Evolutionary conservation across 2,888 invertebrate genomes (phyloP), one percentile per base, ranked within the genome.

Genomic region (Penaeus monodon): DNA sequence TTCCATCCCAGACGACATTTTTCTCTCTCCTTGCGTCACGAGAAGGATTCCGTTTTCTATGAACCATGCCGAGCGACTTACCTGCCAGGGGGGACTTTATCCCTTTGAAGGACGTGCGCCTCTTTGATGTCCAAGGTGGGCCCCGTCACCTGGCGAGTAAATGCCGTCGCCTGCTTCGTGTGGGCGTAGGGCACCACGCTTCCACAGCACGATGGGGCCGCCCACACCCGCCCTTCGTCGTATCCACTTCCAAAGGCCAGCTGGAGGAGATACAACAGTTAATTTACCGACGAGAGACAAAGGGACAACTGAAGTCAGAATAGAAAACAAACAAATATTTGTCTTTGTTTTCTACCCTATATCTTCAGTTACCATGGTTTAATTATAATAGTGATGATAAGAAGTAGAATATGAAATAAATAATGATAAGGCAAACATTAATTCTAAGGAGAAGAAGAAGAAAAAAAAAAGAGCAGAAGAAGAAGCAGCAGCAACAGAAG

Each of bases 151-250:
- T 85, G 83, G 24, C 89, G 82, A 29, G 88, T 89, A 83, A 89
- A 89, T n/a, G 89, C 88, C n/a, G 89, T 85, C 1, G 88, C 78
- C 73, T 88, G 85, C n/a, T 85, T 73, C 49, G 88, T 89, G 86
- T 88, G 88, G 22, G 89, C 83, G 73, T 85, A 88, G 29, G 85
- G 88, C 44, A 89, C 82, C 33, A 85, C 80, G 33, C 84, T 84
- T 20, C 89, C 89, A 44, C 89, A 89, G 76, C 88, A 89, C 29
- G 86, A 82, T 3, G 88, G 84, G 20, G 86, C 64, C 14, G 66
- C 80, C 88, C 81, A 81, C 7, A 38, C 76, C 44, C 82, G 57
- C 10, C 82, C 84, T 29, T 88, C 85, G 24, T 82, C 83, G 57
- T 74, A 81, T 7, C 66, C 68, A 17, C 86, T 57, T 57, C 57